phyloP scores from a whole-genome alignment of 2,797 vertebrate genomes.

The Enteromius thamalakanensis region DNA sequence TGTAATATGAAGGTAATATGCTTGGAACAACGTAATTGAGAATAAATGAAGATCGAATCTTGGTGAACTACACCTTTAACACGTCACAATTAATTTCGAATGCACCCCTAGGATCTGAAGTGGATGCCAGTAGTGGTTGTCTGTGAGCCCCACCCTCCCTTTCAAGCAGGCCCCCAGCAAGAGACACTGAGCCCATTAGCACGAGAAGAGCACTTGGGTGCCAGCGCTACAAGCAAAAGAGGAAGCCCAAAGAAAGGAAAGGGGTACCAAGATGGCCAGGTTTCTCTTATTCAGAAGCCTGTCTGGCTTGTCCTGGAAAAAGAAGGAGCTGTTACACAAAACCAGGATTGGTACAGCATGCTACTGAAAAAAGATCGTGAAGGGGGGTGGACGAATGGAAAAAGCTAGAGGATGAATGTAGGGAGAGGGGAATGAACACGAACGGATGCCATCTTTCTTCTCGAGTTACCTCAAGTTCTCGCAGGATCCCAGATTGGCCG shows the following conservation, averaged over 20 bases:
- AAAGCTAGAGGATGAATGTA: background rate
- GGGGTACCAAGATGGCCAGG: constrained; percentile 90
- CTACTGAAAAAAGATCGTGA: constrained; percentile 34
- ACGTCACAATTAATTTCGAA: constrained; percentile 40
- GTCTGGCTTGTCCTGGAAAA: constrained; percentile 92
- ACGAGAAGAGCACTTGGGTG: constrained; percentile 57
- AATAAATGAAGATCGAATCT: constrained; percentile 2
- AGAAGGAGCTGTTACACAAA: constrained; percentile 75
- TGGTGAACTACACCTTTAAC: background rate
- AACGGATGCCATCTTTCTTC: background rate
- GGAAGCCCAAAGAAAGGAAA: constrained; percentile 80
- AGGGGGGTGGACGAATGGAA: background rate
- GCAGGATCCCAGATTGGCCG: constrained; percentile 95
- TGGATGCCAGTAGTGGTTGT: constrained; percentile 53
- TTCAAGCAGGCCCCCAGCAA: constrained; percentile 53
- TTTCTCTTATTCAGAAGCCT: constrained; percentile 91
- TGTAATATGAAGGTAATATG: background rate
- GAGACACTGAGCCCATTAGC: constrained; percentile 61
- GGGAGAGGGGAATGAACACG: constrained; percentile 7
- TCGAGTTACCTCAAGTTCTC: constrained; percentile 83
- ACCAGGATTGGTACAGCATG: constrained; percentile 60
- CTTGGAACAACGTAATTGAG: constrained; percentile 23
- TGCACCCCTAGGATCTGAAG: constrained; percentile 59
- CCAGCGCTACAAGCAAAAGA: constrained; percentile 72
- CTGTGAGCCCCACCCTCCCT: background rate